Conservation (phyloP, 2,113 vertebrate genomes). For the Myiozetetes cayanensis region DNA sequence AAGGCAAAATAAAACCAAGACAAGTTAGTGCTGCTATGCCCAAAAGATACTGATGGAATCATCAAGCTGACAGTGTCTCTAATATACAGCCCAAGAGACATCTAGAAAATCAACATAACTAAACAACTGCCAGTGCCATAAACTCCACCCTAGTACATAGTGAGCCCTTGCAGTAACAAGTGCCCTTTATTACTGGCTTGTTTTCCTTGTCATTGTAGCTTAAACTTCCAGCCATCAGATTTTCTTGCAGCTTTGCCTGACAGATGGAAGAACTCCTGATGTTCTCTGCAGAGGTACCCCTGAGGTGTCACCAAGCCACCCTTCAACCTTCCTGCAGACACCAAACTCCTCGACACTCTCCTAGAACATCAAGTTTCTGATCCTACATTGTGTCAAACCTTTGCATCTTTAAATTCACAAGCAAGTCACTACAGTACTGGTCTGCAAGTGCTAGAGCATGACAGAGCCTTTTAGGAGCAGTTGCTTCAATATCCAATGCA, state of each 20-base stretch:
- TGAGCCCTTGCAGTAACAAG: not conserved
- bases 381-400: not conserved
- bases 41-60: not conserved
- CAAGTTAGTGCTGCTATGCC: accelerated
- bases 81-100: not conserved
- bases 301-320: not conserved
- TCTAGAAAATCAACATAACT: not conserved
- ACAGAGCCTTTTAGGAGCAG: not conserved
- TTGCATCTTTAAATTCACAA: not conserved
- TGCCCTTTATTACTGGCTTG: not conserved
- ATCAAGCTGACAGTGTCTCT: not conserved
- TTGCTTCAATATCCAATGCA: not conserved
- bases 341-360: not conserved
- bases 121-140: not conserved
- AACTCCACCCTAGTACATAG: not conserved
- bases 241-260: not conserved
- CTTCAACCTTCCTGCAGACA: not conserved
- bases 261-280: not conserved
- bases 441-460: not conserved
- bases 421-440: not conserved
- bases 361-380: not conserved
- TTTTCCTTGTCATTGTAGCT: not conserved
- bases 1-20: not conserved
- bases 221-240: not conserved
- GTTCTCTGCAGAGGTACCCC: not conserved